Conservation (phyloP, 2,888 invertebrate species). For the Eudasyphora cyanicolor region DNA sequence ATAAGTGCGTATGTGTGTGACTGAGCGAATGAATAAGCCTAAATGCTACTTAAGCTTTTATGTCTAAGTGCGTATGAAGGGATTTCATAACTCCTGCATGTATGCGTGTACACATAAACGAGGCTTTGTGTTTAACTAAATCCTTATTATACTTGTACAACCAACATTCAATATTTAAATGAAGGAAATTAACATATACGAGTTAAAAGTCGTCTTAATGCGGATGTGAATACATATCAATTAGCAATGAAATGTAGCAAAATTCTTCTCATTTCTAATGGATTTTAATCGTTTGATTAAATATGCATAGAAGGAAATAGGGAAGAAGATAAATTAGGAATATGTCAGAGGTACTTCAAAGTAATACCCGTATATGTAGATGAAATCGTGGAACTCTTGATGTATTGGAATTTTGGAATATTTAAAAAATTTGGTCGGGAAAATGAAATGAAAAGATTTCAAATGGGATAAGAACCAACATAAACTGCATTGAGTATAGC, state of each 20-base stretch:
- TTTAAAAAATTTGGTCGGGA: too few species aligned
- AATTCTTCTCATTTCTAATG: background rate
- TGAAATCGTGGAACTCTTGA: too few species aligned
- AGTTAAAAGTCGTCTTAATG: background rate
- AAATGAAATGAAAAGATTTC: too few species aligned
- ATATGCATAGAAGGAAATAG: background rate
- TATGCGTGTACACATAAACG: conserved; percentile 54
- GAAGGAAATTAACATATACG: background rate
- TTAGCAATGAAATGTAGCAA: background rate
- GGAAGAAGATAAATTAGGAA: too few species aligned
- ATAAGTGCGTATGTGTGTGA: conserved; percentile 16
- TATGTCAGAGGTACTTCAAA: too few species aligned
- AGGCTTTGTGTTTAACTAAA: conserved; percentile 19
- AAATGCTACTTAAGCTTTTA: background rate
- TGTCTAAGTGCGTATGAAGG: conserved; percentile 35
- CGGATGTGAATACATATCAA: background rate
- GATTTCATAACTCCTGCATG: conserved; percentile 56
- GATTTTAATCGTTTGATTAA: background rate
- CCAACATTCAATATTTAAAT: too few species aligned
- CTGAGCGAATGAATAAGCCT: background rate
- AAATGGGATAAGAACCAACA: too few species aligned
- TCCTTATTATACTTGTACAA: too few species aligned
- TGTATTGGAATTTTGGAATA: too few species aligned
- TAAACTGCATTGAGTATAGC: too few species aligned
- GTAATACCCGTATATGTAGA: too few species aligned